These are phyloP conservation scores for Gadopsis marmoratus DNA, from an alignment of 2,797 vertebrate species.

Conservation along the genomic window DNA sequence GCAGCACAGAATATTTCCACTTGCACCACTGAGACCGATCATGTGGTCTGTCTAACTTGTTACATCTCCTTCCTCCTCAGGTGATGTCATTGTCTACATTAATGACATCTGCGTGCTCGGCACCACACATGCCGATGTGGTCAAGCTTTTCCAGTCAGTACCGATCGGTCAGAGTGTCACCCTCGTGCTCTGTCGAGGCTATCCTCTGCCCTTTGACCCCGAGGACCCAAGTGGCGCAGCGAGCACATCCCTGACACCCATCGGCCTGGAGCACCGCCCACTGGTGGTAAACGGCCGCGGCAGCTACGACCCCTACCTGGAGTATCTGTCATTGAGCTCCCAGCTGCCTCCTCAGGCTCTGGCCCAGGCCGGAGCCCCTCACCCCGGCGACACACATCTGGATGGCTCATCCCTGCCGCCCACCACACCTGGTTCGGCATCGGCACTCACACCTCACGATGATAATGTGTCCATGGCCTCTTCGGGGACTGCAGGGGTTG, in stretches of 20 bases:
- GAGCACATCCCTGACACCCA: conserved; percentile 92
- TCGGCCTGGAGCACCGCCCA: conserved; percentile 94
- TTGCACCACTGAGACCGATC: conserved; percentile 29
- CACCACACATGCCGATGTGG: conserved; percentile 98
- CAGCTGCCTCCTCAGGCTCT: conserved; percentile 94
- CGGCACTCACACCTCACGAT: conserved; percentile 86
- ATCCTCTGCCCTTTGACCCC: conserved; percentile 97
- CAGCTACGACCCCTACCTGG: conserved; percentile 98
- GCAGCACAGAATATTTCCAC: conserved; percentile 34
- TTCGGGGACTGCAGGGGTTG: conserved; percentile 88
- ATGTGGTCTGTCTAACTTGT: conserved; percentile 8
- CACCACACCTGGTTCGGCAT: conserved; percentile 84
- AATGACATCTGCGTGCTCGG: conserved; percentile 99
- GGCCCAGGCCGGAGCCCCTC: conserved; percentile 85
- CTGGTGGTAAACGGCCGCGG: conserved; percentile 94
- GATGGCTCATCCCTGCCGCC: conserved; percentile 93
- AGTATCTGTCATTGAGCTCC: conserved; percentile 98
- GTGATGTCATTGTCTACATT: conserved; percentile 99
- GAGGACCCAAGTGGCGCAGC: conserved; percentile 88
- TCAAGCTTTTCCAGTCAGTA: conserved; percentile 99
- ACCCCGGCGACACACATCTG: conserved; percentile 94
- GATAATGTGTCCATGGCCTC: conserved; percentile 98
- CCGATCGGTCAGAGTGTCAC: conserved; percentile 98
- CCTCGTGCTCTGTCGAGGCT: conserved; percentile 97
- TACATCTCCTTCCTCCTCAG: conserved; percentile 73